phyloP scores from a whole-genome alignment of 1,140 invertebrate genomes.

The Drosophila nebulosa region DNA sequence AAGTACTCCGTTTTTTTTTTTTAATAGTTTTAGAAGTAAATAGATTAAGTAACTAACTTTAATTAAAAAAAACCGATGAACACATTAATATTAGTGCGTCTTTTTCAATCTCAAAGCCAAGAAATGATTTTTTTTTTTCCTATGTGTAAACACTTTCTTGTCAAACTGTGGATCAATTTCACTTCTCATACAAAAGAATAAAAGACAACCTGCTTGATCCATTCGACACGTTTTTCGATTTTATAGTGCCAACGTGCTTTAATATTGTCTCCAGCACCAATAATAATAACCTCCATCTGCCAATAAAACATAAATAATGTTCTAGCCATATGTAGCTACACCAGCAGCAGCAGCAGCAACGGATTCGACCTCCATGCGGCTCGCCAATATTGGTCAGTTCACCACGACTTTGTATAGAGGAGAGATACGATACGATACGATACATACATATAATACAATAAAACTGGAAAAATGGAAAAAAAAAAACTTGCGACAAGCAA shows the following conservation, averaged over 20 bases:
- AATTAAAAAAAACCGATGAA: too few species aligned
- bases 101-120: too few species aligned
- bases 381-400: conserved; percentile 21
- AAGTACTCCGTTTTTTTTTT: too few species aligned
- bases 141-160: too few species aligned
- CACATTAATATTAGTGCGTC: too few species aligned
- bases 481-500: conserved; percentile 53
- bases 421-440: not conserved
- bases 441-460: not conserved
- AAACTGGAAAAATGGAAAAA: conserved; percentile 20
- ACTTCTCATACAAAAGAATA: not conserved
- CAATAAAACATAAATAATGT: conserved; percentile 61
- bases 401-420: conserved; percentile 8
- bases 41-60: too few species aligned
- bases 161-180: too few species aligned
- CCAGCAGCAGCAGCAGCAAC: conserved; percentile 14
- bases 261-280: conserved; percentile 17
- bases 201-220: not conserved
- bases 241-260: conserved; percentile 28
- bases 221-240: conserved; percentile 13
- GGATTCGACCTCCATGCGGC: not conserved
- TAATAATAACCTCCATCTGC: conserved; percentile 53
- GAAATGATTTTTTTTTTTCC: too few species aligned
- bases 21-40: too few species aligned
- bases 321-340: conserved; percentile 21